Evolutionary conservation across 2,888 invertebrate genomes (phyloP), one percentile per base, ranked within the genome.

Genomic region (Ichneumon xanthorius): DNA sequence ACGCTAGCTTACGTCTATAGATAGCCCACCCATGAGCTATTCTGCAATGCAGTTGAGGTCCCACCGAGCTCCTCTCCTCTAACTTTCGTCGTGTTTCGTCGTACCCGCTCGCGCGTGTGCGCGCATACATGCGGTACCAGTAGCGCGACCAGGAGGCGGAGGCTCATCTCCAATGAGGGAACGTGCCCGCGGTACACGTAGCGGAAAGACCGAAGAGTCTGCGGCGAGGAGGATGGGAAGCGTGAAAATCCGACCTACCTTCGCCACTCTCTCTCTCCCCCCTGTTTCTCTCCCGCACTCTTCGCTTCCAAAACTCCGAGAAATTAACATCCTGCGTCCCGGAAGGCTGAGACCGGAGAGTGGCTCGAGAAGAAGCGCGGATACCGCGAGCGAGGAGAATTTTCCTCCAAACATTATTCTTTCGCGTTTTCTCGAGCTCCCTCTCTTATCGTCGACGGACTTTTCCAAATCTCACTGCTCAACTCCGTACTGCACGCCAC

Each of bases 1-100:
- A 92, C 90, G 91, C 82, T 86, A 83, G 85, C 90, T 90, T 88
- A 88, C 86, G 88, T 91, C 93, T 93, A 93, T 93, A 93, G 91
- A 93, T 93, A 93, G 93, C 92, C 92, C 93, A 92, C 93, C 92
- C 93, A 87, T 90, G 92, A 91, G 90, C 90, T 87, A 68, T 80
- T 77, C 85, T 82, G 82, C 85, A 82, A 82, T 82, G 85, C 82
- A 61, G 72, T 55, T 33, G 53, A 53, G 61, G 33, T 45, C 58
- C 68, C 48, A 50, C 37, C 37, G 48, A 58, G 50, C 30, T 68
- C 22, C 45, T 33, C 40, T 37, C 61, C 75, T 77, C 77, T 16
- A 83, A 76, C 63, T 80, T 65, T 73, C 76, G 53, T 77, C 76
- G 68, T 73, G 48, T 61, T 82, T 80, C 37, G 68, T 48, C 63